These are phyloP conservation scores for Struthidea cinerea DNA, from an alignment of 2,113 vertebrate genomes.

Conservation along the genomic window DNA sequence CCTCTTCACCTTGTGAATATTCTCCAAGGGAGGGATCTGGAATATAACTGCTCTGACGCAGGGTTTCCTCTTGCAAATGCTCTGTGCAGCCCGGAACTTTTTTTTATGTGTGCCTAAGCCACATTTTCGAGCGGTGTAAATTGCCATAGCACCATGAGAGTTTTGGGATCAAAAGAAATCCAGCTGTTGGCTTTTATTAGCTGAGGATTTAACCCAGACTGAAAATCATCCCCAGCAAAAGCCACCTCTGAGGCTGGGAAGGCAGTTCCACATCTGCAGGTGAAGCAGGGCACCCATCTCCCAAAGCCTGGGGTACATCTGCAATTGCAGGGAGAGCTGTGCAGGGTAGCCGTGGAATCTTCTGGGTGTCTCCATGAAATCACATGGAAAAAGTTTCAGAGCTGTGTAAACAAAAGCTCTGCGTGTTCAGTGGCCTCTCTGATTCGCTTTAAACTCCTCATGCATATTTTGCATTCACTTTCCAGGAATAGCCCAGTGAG, in stretches of 20 bases:
- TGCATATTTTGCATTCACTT: neutral
- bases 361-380: neutral
- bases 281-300: neutral
- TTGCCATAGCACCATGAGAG: neutral
- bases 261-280: neutral
- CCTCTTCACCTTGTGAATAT: constrained; percentile 36
- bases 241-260: neutral
- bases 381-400: neutral
- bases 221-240: neutral
- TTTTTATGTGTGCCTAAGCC: neutral
- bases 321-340: neutral
- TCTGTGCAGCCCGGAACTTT: neutral
- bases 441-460: neutral
- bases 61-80: neutral
- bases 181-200: neutral
- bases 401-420: neutral
- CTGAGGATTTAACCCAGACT: neutral
- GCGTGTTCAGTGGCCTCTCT: neutral
- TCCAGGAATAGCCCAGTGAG: constrained; percentile 19
- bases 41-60: neutral
- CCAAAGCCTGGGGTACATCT: neutral
- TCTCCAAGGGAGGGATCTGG: neutral
- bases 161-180: neutral
- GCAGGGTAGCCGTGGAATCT: neutral
- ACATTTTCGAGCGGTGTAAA: neutral